These are phyloP conservation scores for Delia radicum DNA, from an alignment of 1,140 invertebrate genomes.

Conservation along the genomic window DNA sequence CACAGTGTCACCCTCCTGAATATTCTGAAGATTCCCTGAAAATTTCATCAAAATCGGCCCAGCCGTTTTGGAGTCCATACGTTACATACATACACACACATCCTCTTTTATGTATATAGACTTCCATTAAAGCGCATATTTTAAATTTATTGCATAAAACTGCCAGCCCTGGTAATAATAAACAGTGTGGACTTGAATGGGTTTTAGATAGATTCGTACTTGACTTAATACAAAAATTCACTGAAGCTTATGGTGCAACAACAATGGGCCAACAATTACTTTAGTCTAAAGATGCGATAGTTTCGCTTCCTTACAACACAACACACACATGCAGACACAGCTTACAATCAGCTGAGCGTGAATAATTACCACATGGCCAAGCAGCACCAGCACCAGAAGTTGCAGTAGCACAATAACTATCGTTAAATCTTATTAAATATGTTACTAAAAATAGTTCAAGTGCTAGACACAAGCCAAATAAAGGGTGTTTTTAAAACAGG, in stretches of 20 bases:
- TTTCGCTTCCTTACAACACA: conserved; percentile 14
- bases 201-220: background rate
- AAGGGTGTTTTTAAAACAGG: no score
- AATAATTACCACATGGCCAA: conserved; percentile 27
- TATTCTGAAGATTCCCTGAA: no score
- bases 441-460: conserved; percentile 16
- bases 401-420: background rate
- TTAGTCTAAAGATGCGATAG: background rate
- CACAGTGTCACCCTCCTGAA: no score
- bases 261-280: conserved; percentile 11
- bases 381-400: background rate
- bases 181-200: no score
- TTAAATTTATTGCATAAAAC: no score
- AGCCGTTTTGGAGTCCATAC: no score
- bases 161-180: no score
- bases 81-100: no score
- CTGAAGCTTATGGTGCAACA: conserved; percentile 13
- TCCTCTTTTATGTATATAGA: no score
- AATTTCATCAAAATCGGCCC: no score
- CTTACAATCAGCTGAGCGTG: conserved; percentile 27
- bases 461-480: conserved; percentile 13
- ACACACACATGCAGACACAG: background rate
- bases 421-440: background rate
- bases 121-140: no score
- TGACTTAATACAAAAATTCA: background rate